Base-by-base conservation (phyloP, 2,888 invertebrate species). In the Carcina quercana region DNA sequence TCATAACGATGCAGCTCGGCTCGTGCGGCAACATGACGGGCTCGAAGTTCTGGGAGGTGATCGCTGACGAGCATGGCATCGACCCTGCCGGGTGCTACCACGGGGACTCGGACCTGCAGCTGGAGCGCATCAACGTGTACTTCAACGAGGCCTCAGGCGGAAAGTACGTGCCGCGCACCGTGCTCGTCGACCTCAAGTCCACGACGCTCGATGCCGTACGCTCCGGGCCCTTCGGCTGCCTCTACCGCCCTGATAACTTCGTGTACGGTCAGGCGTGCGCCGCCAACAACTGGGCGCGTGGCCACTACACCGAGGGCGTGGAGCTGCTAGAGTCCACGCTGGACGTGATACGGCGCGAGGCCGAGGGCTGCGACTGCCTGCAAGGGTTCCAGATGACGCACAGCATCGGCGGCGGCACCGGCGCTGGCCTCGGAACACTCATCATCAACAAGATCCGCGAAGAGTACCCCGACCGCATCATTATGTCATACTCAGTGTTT, bases 281-380 rank as follows among this genome's bases (percentile, higher is more conserved):
- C 22, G 76, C 72, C 10, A 83, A 84, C 47, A 84, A 85, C 63
- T 84, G 84, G 84, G 78, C 84, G 8, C 59, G 75, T 39, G 85
- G 96, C n/a, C 95, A 96, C 59, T 96, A 96, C 76, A 96, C 96
- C 12, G 96, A 96, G 76, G 96, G 96, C n/a, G 95, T 88, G 33
- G 96, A 91, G 75, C 86, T 91, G 56, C 91, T 89, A 30, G 97
- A 95, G 71, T 90, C 95, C 11, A 90, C 91, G 0, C 72, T 94
- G 29, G 94, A 94, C 58, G 93, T 93, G 1, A 88, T 93, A 14
- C 85, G 94, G 35, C 91, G 93, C 61, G 94, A 94, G 71, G 93
- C 91, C 28, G 95, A 97, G 76, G 88, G 94, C 71, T 91, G 97
- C 74, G 97, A 98, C 67, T 97, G 97, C 50, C 86, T 93, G 15